These are phyloP conservation scores for Trochalopteron elliotii DNA, from an alignment of 2,113 vertebrate genomes.

Conservation along the genomic window DNA sequence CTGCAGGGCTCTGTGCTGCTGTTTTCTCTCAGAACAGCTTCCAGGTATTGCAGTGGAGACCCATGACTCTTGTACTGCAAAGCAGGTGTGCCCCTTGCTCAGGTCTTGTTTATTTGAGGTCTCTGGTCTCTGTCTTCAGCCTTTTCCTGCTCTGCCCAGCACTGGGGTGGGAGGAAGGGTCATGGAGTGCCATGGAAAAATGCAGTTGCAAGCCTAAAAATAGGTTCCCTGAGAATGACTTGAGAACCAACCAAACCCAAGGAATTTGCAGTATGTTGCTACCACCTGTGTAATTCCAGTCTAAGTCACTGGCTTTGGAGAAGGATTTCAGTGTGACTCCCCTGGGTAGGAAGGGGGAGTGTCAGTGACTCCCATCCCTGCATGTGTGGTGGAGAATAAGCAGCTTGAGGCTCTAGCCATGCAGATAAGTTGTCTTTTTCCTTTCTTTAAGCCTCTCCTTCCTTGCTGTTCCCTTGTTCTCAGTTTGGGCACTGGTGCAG, in stretches of 20 bases:
- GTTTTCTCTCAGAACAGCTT: not conserved
- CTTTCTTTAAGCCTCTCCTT: not conserved
- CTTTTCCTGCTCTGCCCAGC: not conserved
- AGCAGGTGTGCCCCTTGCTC: not conserved
- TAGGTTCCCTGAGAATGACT: not conserved
- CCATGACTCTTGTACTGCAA: not conserved
- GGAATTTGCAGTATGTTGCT: not conserved
- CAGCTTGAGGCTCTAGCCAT: not conserved
- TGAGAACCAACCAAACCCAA: not conserved
- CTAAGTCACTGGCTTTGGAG: not conserved
- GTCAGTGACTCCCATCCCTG: not conserved
- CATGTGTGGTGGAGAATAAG: fast-evolving
- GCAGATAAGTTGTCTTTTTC: not conserved
- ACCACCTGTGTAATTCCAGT: not conserved
- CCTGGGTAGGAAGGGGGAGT: not conserved
- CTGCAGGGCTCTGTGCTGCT: not conserved
- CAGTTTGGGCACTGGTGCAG: not conserved
- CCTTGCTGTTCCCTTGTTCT: not conserved
- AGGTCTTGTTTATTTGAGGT: not conserved
- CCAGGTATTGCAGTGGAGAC: not conserved
- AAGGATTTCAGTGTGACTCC: not conserved
- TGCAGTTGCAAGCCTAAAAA: not conserved
- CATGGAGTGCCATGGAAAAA: not conserved
- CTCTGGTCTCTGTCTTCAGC: not conserved
- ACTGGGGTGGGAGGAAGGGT: not conserved